phyloP scores from a whole-genome alignment of 2,113 vertebrate species.

The Macrotus californicus region DNA sequence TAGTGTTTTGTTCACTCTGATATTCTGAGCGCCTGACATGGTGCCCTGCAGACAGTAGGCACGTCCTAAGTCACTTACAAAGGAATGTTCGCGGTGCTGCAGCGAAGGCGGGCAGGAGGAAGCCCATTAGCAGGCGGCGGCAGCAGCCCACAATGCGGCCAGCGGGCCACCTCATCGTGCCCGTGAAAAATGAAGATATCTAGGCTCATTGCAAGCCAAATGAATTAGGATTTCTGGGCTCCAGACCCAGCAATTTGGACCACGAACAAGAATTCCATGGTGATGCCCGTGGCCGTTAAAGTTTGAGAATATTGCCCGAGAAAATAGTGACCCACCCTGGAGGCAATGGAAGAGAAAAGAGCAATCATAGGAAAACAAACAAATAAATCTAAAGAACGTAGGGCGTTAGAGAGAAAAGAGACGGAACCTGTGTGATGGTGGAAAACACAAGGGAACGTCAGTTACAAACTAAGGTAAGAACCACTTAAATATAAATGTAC shows the following conservation, averaged over 20 bases:
- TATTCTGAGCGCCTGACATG: neutral
- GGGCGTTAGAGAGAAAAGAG: neutral
- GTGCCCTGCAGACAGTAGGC: neutral
- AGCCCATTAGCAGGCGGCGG: rapidly evolving
- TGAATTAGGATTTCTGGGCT: neutral
- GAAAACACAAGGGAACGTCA: neutral
- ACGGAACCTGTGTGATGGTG: neutral
- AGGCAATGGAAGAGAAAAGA: neutral
- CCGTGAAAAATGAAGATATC: neutral
- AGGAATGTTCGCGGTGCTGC: neutral
- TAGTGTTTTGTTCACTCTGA: neutral
- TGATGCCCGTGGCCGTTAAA: neutral
- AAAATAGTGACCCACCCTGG: neutral
- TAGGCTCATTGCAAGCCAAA: neutral
- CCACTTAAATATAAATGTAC: slow-evolving; percentile 33
- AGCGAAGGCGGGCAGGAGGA: neutral
- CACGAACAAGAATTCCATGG: neutral
- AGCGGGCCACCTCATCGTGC: neutral
- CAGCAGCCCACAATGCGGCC: neutral
- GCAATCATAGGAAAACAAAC: neutral
- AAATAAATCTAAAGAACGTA: neutral
- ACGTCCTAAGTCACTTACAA: neutral
- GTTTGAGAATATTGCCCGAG: neutral
- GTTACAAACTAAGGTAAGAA: neutral
- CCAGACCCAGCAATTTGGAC: neutral